phyloP scores from a whole-genome alignment of 2,888 invertebrate genomes.

The Drosophila formosana region DNA sequence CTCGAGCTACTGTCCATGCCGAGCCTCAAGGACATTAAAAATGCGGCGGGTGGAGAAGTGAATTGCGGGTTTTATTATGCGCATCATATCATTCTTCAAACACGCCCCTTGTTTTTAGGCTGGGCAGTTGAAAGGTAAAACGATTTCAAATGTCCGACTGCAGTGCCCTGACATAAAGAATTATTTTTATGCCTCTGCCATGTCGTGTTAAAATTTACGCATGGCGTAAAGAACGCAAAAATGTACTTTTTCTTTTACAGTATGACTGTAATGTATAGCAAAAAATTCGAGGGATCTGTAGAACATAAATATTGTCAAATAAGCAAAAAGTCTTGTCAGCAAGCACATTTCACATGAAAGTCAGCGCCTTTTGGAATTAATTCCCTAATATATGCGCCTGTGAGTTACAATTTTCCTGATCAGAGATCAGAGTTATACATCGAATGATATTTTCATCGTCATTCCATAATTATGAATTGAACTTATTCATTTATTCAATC shows the following conservation, averaged over 20 bases:
- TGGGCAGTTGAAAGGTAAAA: background rate
- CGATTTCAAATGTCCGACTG: constrained; percentile 7
- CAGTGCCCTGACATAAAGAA: constrained; percentile 13
- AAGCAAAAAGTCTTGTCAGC: background rate
- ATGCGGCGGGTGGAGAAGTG: constrained; percentile 45
- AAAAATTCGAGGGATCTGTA: background rate
- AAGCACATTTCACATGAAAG: background rate
- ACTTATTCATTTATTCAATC: too few relatives aligned
- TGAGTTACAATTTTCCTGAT: too few relatives aligned
- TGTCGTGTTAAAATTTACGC: constrained; percentile 5
- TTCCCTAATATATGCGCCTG: too few relatives aligned
- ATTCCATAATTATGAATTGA: too few relatives aligned
- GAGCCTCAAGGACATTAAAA: constrained; percentile 41
- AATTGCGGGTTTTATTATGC: constrained; percentile 52
- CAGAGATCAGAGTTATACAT: too few relatives aligned
- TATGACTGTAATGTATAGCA: background rate
- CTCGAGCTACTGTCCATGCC: constrained; percentile 14
- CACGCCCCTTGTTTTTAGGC: constrained; percentile 4
- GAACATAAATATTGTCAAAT: too few relatives aligned
- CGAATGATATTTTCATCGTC: too few relatives aligned
- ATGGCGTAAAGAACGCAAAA: constrained; percentile 1
- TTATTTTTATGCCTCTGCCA: constrained; percentile 1
- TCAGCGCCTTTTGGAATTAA: background rate
- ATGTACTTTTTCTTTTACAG: background rate
- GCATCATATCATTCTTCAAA: constrained; percentile 22